Conservation (phyloP, 2,797 vertebrate species). For the Cossypha heuglini region DNA sequence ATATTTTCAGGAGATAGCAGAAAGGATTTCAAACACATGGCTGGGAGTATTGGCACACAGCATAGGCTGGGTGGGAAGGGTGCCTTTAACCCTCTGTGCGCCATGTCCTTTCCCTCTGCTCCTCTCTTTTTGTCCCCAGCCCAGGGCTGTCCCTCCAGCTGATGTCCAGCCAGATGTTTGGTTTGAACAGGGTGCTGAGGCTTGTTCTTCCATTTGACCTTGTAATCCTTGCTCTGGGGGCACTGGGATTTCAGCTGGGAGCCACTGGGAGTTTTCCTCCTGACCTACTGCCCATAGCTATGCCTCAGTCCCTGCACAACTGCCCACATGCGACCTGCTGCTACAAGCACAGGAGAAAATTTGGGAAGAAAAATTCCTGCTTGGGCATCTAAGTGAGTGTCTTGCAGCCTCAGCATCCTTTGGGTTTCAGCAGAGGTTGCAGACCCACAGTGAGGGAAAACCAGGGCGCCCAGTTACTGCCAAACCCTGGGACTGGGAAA, state of each 20-base stretch:
- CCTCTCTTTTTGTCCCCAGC: neutral
- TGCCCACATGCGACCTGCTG: neutral
- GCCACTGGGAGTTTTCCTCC: accelerated
- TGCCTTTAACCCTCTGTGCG: neutral
- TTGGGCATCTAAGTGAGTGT: neutral
- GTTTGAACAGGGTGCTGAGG: neutral
- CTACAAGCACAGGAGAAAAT: neutral
- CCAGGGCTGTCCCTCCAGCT: neutral
- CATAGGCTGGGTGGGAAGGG: conserved; percentile 1
- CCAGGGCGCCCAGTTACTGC: neutral
- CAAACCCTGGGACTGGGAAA: neutral
- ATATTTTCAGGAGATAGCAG: conserved; percentile 72
- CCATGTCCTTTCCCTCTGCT: neutral
- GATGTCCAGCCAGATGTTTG: neutral
- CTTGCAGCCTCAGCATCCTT: neutral
- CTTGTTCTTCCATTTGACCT: neutral
- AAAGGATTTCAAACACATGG: conserved; percentile 73
- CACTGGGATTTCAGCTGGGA: neutral
- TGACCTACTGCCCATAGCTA: accelerated
- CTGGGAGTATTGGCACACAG: conserved; percentile 58
- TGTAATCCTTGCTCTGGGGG: neutral
- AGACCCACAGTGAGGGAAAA: neutral
- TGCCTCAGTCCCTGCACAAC: neutral
- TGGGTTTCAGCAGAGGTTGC: neutral
- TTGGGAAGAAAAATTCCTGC: neutral